Evolutionary conservation across 2,113 vertebrate genomes (phyloP), one percentile per base, ranked within the genome.

Genomic region (Peromyscus polionotus): DNA sequence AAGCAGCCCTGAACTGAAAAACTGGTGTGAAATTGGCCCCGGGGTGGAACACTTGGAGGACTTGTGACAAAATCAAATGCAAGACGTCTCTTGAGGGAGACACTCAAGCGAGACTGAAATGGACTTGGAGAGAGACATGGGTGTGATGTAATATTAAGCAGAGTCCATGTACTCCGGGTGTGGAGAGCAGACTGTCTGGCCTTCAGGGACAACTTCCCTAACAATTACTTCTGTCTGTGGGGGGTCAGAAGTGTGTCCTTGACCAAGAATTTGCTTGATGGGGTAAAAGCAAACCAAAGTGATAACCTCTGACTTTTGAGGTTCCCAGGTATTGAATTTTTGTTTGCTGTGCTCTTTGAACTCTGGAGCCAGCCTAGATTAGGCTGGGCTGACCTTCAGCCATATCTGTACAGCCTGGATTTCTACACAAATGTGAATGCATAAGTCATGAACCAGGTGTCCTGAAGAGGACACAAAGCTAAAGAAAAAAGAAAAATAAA

Each of bases 331-430:
- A 22, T 75, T 48, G 11, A 13, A 76, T 39, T 95, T 45, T 48
- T 85, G 93, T 93, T 93, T 33, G 28, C n/a, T 94, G 17, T 75
- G 88, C 36, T 31, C 61, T 57, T 96, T 59, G 77, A 93, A 86
- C 57, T 97, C 91, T 68, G 57, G 77, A 83, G 31, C 45, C 87
- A 68, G 91, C 0, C 31, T 75, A 95, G 83, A 61, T 89, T 88
- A 92, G 75, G 31, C 28, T 68, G 70, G 73, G 26, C 45, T 95
- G 84, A 31, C 45, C 45, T 95, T 95, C 80, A 95, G 26, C 68
- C 42, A 93, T 84, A 73, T 16, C 33, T 79, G 3, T 42, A 96
- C 22, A 95, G 68, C 33, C 31, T 75, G 67, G 42, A 61, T 26
- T 12, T 86, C 54, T 7, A 63, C 26, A 16, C 31, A 63, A 73